Percentiles rank a stretch among this genome's conserved stretches.
Evolutionary conservation across 2,888 invertebrate species (phyloP).

Genomic region (Ephialtes manifestator): DNA sequence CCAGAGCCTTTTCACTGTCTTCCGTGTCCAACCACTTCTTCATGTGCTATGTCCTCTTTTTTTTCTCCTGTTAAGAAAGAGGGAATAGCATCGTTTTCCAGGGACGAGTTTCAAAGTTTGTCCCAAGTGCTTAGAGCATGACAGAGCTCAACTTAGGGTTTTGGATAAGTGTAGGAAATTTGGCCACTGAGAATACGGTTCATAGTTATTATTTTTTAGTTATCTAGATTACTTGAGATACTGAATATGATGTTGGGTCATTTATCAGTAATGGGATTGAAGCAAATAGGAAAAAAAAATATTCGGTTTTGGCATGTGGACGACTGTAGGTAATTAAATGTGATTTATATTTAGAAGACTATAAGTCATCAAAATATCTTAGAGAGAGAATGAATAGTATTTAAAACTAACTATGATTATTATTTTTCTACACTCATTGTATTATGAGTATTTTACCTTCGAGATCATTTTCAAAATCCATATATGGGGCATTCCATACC

Average conservation of each 20-base stretch:
- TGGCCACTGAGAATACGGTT: background rate
- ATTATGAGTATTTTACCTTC: no score
- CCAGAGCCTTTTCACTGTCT: slow-evolving; percentile 28
- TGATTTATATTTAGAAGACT: no score
- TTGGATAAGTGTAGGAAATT: background rate
- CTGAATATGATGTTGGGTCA: background rate
- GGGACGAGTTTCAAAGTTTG: slow-evolving; percentile 3
- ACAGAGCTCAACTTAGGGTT: background rate
- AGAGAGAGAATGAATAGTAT: no score
- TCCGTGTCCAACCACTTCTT: slow-evolving; percentile 3
- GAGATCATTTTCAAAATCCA: no score
- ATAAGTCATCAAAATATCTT: no score
- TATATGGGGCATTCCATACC: no score
- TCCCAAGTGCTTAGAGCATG: background rate
- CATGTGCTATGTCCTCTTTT: background rate
- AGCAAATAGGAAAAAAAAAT: background rate
- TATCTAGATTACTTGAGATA: background rate
- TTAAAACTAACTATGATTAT: no score
- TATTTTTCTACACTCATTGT: no score
- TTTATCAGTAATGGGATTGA: background rate
- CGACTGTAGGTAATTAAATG: no score
- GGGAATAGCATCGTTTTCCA: background rate
- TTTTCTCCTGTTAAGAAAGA: background rate
- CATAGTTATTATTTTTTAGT: background rate
- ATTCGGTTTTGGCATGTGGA: no score